Percentiles rank a stretch among this genome's conserved stretches.
These are phyloP conservation scores for Coreoperca whiteheadi DNA, from an alignment of 2,113 vertebrate genomes.

Conservation along the genomic window DNA sequence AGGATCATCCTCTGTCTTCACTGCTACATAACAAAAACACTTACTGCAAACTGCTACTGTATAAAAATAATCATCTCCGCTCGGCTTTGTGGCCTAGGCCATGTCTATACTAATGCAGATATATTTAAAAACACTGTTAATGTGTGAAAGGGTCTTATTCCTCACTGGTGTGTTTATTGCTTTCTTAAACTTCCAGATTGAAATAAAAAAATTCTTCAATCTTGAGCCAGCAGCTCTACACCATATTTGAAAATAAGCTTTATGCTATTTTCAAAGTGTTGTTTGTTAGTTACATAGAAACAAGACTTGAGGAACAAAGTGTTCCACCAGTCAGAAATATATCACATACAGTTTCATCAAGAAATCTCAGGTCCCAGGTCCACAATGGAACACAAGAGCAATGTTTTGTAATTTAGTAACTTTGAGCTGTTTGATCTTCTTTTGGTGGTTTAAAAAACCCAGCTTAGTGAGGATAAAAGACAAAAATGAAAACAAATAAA, in stretches of 20 bases:
- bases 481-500: background rate
- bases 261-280: constrained; percentile 1
- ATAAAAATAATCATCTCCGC: background rate
- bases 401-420: constrained; percentile 6
- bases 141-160: background rate
- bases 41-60: background rate
- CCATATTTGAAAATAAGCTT: background rate
- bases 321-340: background rate
- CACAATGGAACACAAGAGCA: background rate
- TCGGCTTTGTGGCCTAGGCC: background rate
- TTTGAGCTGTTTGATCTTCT: constrained; percentile 12
- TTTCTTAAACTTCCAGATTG: background rate
- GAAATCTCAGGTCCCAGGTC: background rate
- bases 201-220: background rate
- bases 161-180: background rate
- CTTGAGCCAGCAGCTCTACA: background rate
- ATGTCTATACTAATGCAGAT: background rate
- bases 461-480: background rate
- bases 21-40: background rate
- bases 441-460: background rate
- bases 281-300: background rate
- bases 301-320: constrained; percentile 9
- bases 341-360: background rate
- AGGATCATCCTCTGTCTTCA: constrained; percentile 13
- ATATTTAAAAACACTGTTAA: constrained; percentile 16